phyloP scores from a whole-genome alignment of 2,888 invertebrate species.

The Iselma pallidipennis region DNA sequence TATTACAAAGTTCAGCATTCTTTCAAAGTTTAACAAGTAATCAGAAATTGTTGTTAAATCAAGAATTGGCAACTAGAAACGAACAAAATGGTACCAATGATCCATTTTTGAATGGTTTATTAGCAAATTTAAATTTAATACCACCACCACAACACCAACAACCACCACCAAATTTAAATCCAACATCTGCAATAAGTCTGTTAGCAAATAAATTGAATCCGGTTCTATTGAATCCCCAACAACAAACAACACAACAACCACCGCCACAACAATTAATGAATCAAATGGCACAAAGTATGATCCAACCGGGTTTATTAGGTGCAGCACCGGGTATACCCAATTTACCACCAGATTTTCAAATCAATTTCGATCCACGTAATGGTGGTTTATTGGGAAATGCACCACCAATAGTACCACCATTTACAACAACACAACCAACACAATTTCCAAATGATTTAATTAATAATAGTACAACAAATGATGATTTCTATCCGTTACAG shows the following conservation, averaged over 20 bases:
- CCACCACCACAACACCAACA: constrained; percentile 40
- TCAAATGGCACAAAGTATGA: constrained; percentile 55
- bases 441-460: constrained; percentile 56
- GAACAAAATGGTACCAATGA: constrained; percentile 63
- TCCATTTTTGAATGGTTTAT: constrained; percentile 65
- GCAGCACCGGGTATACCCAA: constrained; percentile 58
- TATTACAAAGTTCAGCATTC: constrained; percentile 70
- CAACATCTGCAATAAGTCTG: constrained; percentile 56
- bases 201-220: constrained; percentile 42
- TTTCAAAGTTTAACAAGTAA: constrained; percentile 73
- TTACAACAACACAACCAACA: constrained; percentile 24
- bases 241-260: constrained; percentile 42
- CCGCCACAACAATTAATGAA: constrained; percentile 50
- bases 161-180: constrained; percentile 35
- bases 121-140: constrained; percentile 63
- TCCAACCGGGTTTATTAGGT: constrained; percentile 59
- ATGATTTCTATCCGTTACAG: constrained; percentile 55
- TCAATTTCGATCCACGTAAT: constrained; percentile 51
- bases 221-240: constrained; percentile 46
- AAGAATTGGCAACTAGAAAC: constrained; percentile 64
- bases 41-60: constrained; percentile 72
- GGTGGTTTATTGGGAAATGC: constrained; percentile 47
- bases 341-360: constrained; percentile 48
- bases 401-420: constrained; percentile 27
- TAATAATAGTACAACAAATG: constrained; percentile 53